Evolutionary conservation across 37 sponge, comb jelly and placozoan species (phyloP), one percentile per base, ranked within the genome.

Genomic region (Crambe crambe): DNA sequence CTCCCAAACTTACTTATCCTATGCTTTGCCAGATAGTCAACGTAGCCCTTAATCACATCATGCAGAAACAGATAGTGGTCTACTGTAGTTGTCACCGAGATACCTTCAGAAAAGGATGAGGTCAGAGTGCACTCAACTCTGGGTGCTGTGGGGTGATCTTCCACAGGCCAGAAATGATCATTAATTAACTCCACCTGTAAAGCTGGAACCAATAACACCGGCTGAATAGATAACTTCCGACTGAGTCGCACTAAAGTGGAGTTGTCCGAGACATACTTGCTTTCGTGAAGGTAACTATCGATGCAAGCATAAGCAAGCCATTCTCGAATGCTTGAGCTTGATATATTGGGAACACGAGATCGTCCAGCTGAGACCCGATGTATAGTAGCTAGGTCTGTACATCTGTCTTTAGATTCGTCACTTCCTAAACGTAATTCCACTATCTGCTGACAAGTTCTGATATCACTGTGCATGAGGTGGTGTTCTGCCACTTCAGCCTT

Each of bases 51-150:
- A 47, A 95, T 72, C 3, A 98, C 61, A 32, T 95, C 86, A 47
- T 92, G 98, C 0, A 98, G 93, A 80, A 98, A 98, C 67, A 92
- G 80, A 61, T 98, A 98, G 77, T 87, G 91, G 26, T 90, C 86
- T 2, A 88, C 95, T 75, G 59, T 89, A 9, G 98, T 94, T 29
- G 95, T 89, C 17, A 98, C 89, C 23, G 94, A 81, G 23, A 98
- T 88, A 0, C 87, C 82, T 29, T 75, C 66, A 35, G 70, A 40
- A 42, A 96, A 96, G 0, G 25, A 57, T 1, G 97, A 87, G 73
- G 27, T 57, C 10, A 96, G 72, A 31, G 78, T 67, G 59, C 96
- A 92, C 76, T 90, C 87, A 15, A 96, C 96, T 36, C 37, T 51
- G 15, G 92, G 90, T 26, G 57, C 17, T 0, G 56, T 32, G 43